Conservation (phyloP, 2,888 invertebrate genomes). For the Ennomos erosarius region DNA sequence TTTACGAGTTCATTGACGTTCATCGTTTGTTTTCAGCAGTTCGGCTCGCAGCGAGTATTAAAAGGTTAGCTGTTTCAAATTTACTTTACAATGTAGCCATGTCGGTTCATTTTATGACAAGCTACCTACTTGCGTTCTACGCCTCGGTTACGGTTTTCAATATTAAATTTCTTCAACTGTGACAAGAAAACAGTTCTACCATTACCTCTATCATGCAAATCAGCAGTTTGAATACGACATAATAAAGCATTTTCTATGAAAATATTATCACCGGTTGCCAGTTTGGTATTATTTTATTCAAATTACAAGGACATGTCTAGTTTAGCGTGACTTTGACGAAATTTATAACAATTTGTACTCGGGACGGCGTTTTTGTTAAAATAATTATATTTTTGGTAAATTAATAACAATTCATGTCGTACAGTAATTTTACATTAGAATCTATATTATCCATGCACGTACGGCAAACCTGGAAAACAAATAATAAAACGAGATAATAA, state of each 20-base stretch:
- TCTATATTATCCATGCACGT: no score
- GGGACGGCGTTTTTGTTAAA: slow-evolving; percentile 1
- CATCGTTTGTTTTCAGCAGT: background rate
- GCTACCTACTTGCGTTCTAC: background rate
- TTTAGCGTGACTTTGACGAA: slow-evolving; percentile 20
- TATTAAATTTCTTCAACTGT: slow-evolving; percentile 21
- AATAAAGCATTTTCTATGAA: slow-evolving; percentile 19
- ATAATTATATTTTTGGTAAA: no score
- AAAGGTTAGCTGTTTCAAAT: background rate
- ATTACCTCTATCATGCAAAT: slow-evolving; percentile 34
- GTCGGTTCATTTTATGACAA: slow-evolving; percentile 3
- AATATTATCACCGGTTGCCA: slow-evolving; percentile 17
- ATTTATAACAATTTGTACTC: slow-evolving; percentile 8
- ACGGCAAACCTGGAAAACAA: no score
- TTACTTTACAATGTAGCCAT: background rate
- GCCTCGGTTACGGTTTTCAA: slow-evolving; percentile 24
- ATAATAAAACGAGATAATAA: no score
- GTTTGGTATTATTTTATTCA: slow-evolving; percentile 17
- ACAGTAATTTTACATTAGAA: no score
- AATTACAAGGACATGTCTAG: slow-evolving; percentile 24
- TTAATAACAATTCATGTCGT: no score
- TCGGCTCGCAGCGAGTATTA: no score
- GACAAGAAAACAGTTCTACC: slow-evolving; percentile 15
- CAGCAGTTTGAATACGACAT: slow-evolving; percentile 18
- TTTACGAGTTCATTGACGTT: background rate